phyloP scores from a whole-genome alignment of 2,888 invertebrate species.

The Parascotia fuliginaria region DNA sequence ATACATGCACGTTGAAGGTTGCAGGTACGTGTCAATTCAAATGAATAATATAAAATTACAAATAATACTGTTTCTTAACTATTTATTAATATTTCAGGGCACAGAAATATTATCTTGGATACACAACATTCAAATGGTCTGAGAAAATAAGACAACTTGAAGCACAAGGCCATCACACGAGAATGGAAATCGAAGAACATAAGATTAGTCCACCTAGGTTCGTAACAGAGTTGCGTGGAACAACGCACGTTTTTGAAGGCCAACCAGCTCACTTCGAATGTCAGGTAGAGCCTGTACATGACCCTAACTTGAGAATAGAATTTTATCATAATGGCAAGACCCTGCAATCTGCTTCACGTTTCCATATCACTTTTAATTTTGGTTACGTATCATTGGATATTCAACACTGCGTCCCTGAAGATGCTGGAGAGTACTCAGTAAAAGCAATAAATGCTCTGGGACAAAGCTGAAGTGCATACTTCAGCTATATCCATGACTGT shows the following conservation, averaged over 20 bases:
- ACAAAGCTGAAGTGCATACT: conserved; percentile 93
- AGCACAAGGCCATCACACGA: conserved; percentile 92
- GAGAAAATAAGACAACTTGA: conserved; percentile 95
- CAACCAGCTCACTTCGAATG: conserved; percentile 98
- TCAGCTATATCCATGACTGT: conserved; percentile 93
- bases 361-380: conserved; percentile 98
- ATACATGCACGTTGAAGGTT: conserved; percentile 95
- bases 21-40: conserved; percentile 80
- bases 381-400: conserved; percentile 99
- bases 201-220: conserved; percentile 93
- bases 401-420: conserved; percentile 96
- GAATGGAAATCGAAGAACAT: conserved; percentile 93
- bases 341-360: conserved; percentile 94
- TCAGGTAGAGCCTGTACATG: conserved; percentile 95
- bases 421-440: conserved; percentile 97
- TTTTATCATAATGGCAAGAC: conserved; percentile 97
- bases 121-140: conserved; percentile 97
- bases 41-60: background rate
- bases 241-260: conserved; percentile 95
- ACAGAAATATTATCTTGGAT: conserved; percentile 93
- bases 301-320: conserved; percentile 95
- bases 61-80: background rate
- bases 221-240: conserved; percentile 93
- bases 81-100: conserved; percentile 80
- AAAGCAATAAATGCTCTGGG: conserved; percentile 97